Evolutionary conservation across 1,140 invertebrate species (phyloP).

Genomic region (Alviniconcha marisindica): DNA sequence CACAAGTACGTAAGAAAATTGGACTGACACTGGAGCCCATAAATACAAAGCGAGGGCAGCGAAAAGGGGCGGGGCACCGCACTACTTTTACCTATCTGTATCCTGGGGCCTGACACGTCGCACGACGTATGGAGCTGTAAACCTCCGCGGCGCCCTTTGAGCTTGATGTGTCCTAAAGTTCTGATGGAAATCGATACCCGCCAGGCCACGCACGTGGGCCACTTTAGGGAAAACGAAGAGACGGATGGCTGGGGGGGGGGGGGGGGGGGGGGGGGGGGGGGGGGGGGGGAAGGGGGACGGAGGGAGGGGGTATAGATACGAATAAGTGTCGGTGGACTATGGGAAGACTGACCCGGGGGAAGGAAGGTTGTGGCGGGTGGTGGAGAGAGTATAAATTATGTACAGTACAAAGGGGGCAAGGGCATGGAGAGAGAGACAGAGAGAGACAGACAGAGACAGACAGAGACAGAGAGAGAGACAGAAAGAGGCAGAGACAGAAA

Average conservation of each 20-base stretch:
- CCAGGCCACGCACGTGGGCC: background rate
- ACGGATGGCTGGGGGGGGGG: no score
- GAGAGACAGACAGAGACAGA: no score
- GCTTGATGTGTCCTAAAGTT: background rate
- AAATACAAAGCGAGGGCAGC: background rate
- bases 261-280: no score
- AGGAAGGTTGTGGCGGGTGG: background rate
- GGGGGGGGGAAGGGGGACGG: no score
- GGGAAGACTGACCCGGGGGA: background rate
- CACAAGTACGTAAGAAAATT: background rate
- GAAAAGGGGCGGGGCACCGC: background rate
- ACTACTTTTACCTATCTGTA: constrained; percentile 23
- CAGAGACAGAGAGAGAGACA: no score
- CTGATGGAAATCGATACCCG: background rate
- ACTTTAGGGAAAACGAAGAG: no score
- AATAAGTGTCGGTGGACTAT: background rate
- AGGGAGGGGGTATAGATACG: background rate
- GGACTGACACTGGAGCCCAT: background rate
- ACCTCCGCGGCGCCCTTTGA: constrained; percentile 8
- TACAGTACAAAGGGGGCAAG: background rate
- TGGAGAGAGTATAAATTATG: background rate
- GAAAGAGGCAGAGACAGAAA: background rate
- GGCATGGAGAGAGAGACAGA: no score
- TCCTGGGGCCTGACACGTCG: background rate
- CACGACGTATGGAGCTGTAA: constrained; percentile 14